Evolutionary conservation across 2,797 vertebrate genomes (phyloP).

Genomic region (Galagoides demidoff): DNA sequence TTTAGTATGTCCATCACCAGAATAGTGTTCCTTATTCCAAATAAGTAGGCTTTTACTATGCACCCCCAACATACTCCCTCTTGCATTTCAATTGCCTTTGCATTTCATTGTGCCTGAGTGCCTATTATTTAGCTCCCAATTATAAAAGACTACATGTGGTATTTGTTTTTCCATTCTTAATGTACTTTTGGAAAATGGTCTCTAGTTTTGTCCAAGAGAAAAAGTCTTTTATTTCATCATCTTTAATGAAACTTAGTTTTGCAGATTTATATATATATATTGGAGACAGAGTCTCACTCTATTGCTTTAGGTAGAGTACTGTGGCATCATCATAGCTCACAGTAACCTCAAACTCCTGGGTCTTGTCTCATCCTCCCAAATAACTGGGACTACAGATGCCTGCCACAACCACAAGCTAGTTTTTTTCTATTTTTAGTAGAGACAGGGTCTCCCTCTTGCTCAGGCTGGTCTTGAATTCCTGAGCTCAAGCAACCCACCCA

Average conservation of each 20-base stretch:
- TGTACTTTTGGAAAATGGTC: not conserved
- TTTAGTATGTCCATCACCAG: not conserved
- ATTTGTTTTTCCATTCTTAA: not conserved
- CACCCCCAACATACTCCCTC: not conserved
- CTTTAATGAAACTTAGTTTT: not conserved
- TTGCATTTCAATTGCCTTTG: not conserved
- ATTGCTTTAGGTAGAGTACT: no score
- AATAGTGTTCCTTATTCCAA: not conserved
- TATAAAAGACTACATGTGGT: not conserved
- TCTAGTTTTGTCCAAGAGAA: not conserved
- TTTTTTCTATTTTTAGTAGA: no score
- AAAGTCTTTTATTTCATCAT: not conserved
- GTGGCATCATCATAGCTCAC: no score
- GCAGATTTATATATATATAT: not conserved
- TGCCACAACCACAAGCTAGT: no score
- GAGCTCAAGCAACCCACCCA: no score
- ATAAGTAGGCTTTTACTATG: not conserved
- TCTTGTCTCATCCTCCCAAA: no score
- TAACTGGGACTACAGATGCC: no score
- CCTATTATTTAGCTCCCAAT: not conserved
- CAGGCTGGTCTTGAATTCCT: no score
- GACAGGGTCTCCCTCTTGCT: no score
- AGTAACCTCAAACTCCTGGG: no score
- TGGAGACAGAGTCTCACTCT: no score
- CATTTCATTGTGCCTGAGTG: not conserved